Base-by-base conservation (phyloP, 1,140 invertebrate genomes). In the Pachypeltis micranthus region DNA sequence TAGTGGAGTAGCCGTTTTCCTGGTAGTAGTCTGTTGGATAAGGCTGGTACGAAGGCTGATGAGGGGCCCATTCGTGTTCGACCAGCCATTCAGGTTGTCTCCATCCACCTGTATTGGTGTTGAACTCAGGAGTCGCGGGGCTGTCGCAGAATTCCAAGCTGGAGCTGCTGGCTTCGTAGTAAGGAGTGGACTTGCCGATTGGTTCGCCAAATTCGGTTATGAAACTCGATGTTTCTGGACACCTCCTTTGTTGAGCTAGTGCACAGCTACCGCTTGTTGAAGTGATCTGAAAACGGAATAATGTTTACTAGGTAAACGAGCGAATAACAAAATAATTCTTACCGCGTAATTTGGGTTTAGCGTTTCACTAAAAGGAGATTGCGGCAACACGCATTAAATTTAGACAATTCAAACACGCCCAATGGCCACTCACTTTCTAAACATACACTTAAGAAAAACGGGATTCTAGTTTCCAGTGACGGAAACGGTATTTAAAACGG, bases 191-290 rank as follows among this genome's bases (percentile, higher is more conserved):
- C 2, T 51, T 51, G 1, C 62, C 62, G 7, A 63, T 10, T 1
- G 62, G 62, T 47, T 29, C 47, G n/a, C n/a, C n/a, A 31, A 44
- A 61, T 16, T 25, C 29, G 21, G n/a, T 14, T 2, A 27, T 23
- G 16, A 24, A 26, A 4, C 26, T 47, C 12, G 44, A 14, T 4
- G 23, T 57, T 19, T 55, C 44, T 29, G 39, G 54, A 31, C 60
- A 63, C 21, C 63, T 2, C 39, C 78, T 76, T 59, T 78, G 77
- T 0, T 77, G 77, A 0, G 77, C 78, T 0, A 78, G 73, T 1
- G 78, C 78, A 57, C 78, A 79, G 56, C 79, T 83, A 44, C 83
- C 83, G 0, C 78, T 81, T 1, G 82, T 84, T 0, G 84, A 83
- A 1, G 84, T 85, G 60, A 87, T 86, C 74, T 69, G 58, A 0